Evolutionary conservation across 2,888 invertebrate genomes (phyloP).

Genomic region (Adela reaumurella): DNA sequence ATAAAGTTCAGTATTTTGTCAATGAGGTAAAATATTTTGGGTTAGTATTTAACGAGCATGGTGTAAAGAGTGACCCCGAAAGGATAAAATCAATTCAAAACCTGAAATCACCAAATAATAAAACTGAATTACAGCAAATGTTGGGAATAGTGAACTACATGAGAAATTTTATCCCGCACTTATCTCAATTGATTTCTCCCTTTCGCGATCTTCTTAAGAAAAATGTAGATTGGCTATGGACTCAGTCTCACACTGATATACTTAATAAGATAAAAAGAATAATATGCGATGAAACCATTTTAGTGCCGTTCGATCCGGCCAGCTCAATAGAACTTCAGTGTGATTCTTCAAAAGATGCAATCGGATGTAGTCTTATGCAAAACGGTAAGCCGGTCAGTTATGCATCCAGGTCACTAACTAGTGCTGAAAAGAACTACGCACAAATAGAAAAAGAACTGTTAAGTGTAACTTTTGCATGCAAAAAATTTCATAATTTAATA

Average conservation of each 20-base stretch:
- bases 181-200: conserved; percentile 9
- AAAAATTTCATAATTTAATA: conserved; percentile 13
- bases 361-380: conserved; percentile 10
- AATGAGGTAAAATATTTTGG: conserved; percentile 10
- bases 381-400: conserved; percentile 5
- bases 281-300: conserved; percentile 3
- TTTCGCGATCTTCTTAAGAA: conserved; percentile 2
- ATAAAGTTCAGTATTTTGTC: conserved; percentile 9
- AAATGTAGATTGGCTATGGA: background rate
- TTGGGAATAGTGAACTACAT: conserved; percentile 12
- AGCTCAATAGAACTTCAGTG: conserved; percentile 7
- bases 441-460: conserved; percentile 17
- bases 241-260: background rate
- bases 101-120: conserved; percentile 5
- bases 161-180: conserved; percentile 12
- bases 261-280: background rate
- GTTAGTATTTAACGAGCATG: conserved; percentile 5
- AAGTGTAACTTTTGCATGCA: conserved; percentile 12
- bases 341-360: conserved; percentile 11
- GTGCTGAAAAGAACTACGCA: conserved; percentile 2
- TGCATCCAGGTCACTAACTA: background rate
- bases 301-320: background rate
- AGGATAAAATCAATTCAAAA: conserved; percentile 4
- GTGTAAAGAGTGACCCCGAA: conserved; percentile 7
- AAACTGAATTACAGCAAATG: conserved; percentile 2